Percentiles rank a stretch among this genome's conserved stretches.
phyloP scores from a whole-genome alignment of 2,113 vertebrate species.

The Isichthys henryi region DNA sequence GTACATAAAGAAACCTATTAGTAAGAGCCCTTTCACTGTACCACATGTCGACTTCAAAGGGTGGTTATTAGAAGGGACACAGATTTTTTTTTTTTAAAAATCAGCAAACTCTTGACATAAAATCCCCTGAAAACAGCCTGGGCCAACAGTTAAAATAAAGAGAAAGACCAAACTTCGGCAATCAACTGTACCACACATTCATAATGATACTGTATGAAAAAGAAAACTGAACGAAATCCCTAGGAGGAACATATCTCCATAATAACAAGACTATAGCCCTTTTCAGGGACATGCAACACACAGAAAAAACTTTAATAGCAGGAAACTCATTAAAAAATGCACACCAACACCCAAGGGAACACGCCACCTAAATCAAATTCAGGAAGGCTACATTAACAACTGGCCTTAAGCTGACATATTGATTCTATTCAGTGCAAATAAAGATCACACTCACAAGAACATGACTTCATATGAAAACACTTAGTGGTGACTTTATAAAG shows the following conservation, averaged over 20 bases:
- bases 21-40: neutral
- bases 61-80: neutral
- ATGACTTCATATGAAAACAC: slow-evolving; percentile 20
- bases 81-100: neutral
- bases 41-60: neutral
- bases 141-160: neutral
- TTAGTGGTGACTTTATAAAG: neutral
- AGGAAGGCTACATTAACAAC: slow-evolving; percentile 3
- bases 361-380: neutral
- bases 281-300: neutral
- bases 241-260: neutral
- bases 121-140: neutral
- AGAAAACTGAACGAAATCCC: neutral
- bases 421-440: slow-evolving; percentile 1
- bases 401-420: neutral
- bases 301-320: neutral
- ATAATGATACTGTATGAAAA: neutral
- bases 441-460: neutral
- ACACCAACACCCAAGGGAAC: neutral
- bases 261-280: neutral
- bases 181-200: neutral
- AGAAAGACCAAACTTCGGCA: neutral
- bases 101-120: slow-evolving; percentile 1
- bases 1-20: neutral
- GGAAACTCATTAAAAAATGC: neutral